Evolutionary conservation across 2,888 invertebrate species (phyloP).

Genomic region (Synergus gifuensis): DNA sequence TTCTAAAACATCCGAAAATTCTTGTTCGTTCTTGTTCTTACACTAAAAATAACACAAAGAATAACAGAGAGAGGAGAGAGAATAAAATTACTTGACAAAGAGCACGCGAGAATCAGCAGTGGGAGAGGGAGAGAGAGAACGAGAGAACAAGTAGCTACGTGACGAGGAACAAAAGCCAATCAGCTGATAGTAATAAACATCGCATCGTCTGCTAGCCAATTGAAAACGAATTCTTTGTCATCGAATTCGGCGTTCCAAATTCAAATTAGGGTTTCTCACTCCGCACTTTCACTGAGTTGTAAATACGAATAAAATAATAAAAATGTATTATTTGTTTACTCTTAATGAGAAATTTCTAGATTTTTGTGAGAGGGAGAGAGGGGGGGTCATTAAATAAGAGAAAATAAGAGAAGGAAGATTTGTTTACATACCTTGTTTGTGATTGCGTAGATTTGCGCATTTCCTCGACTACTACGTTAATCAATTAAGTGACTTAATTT

Average conservation of each 20-base stretch:
- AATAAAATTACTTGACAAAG: background rate
- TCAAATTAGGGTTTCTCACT: background rate
- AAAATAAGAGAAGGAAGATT: background rate
- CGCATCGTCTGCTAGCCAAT: conserved; percentile 30
- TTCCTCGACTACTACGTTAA: background rate
- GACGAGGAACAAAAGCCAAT: conserved; percentile 10
- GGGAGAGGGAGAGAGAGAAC: background rate
- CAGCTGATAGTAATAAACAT: conserved; percentile 26
- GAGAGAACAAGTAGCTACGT: background rate
- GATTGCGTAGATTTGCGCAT: background rate
- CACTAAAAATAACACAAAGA: conserved; percentile 22
- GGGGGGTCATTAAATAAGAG: background rate
- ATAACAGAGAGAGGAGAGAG: background rate
- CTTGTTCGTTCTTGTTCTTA: background rate
- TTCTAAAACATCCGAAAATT: conserved; percentile 16
- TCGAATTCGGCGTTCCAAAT: background rate
- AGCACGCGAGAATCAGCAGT: background rate
- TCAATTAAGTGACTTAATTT: background rate
- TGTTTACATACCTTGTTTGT: background rate
- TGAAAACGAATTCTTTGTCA: background rate
- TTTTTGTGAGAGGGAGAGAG: background rate
- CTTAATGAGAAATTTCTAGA: background rate
- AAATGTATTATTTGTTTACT: background rate
- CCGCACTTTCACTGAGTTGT: background rate
- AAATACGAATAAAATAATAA: background rate